Conservation (phyloP, 2,888 invertebrate species). For the Fragum sueziense region DNA sequence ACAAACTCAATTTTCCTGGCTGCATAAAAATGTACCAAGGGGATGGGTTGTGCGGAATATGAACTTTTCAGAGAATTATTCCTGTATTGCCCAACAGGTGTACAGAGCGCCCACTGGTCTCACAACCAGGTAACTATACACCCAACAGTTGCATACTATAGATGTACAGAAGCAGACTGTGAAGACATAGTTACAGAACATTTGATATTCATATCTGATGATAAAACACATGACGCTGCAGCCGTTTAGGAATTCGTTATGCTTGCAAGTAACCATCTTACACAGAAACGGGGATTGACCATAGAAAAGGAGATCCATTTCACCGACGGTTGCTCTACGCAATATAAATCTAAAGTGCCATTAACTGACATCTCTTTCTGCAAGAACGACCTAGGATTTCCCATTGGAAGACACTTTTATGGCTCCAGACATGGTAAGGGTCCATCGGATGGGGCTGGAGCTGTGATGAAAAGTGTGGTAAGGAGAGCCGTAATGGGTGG, state of each 20-base stretch:
- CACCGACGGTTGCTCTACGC: slow-evolving; percentile 23
- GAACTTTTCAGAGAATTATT: slow-evolving; percentile 55
- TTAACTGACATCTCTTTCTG: slow-evolving; percentile 45
- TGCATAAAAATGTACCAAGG: slow-evolving; percentile 37
- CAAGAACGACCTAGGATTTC: slow-evolving; percentile 38
- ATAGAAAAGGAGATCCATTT: background rate
- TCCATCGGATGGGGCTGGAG: slow-evolving; percentile 47
- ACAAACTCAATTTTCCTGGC: slow-evolving; percentile 32
- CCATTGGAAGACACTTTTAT: slow-evolving; percentile 38
- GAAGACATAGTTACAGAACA: slow-evolving; percentile 41
- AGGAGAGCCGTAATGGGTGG: slow-evolving; percentile 40
- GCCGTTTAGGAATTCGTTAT: slow-evolving; percentile 43
- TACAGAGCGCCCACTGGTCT: slow-evolving; percentile 51
- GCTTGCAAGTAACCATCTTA: slow-evolving; percentile 35
- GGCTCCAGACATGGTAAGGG: slow-evolving; percentile 37
- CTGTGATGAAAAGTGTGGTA: slow-evolving; percentile 37
- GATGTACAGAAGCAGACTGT: slow-evolving; percentile 39
- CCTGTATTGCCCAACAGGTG: slow-evolving; percentile 46
- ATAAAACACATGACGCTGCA: slow-evolving; percentile 45
- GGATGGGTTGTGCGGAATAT: slow-evolving; percentile 38
- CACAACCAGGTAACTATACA: slow-evolving; percentile 47
- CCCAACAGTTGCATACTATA: slow-evolving; percentile 44
- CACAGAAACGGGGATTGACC: background rate
- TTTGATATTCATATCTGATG: slow-evolving; percentile 50
- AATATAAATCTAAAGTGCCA: slow-evolving; percentile 44